Percentiles rank a stretch among this genome's conserved stretches.
phyloP scores from a whole-genome alignment of 1,140 invertebrate genomes.

The Patella vulgata region DNA sequence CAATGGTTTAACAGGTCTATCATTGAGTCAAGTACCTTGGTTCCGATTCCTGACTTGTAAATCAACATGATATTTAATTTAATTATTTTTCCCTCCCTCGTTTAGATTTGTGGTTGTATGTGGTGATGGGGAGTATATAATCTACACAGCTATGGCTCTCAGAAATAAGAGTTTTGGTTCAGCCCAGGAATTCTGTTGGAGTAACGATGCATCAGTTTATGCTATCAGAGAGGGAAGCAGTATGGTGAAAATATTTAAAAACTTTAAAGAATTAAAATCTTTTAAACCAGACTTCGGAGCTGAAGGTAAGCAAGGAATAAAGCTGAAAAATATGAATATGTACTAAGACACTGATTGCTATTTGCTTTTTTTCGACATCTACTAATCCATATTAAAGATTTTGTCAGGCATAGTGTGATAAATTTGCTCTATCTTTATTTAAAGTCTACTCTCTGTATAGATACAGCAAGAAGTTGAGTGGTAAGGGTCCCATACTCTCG shows the following conservation, averaged over 20 bases:
- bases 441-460: too few species aligned
- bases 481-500: too few species aligned
- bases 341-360: neutral
- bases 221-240: constrained; percentile 90
- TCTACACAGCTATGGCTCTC: constrained; percentile 99
- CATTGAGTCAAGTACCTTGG: too few species aligned
- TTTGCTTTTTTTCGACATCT: neutral
- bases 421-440: too few species aligned
- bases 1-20: too few species aligned
- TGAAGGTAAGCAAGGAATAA: constrained; percentile 78
- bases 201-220: constrained; percentile 94
- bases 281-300: constrained; percentile 97
- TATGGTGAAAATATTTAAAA: constrained; percentile 95
- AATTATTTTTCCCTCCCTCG: too few species aligned
- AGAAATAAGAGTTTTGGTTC: constrained; percentile 98
- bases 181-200: constrained; percentile 99
- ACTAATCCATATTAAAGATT: neutral
- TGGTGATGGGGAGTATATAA: constrained; percentile 99
- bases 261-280: constrained; percentile 96
- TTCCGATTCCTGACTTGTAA: too few species aligned
- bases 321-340: too few species aligned
- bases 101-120: constrained; percentile 97
- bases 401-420: neutral
- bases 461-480: too few species aligned
- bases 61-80: too few species aligned